A percentile compares a stretch with the other conserved stretches of the same genome.
phyloP scores from a whole-genome alignment of 2,888 invertebrate genomes.

The Chirona hameri region DNA sequence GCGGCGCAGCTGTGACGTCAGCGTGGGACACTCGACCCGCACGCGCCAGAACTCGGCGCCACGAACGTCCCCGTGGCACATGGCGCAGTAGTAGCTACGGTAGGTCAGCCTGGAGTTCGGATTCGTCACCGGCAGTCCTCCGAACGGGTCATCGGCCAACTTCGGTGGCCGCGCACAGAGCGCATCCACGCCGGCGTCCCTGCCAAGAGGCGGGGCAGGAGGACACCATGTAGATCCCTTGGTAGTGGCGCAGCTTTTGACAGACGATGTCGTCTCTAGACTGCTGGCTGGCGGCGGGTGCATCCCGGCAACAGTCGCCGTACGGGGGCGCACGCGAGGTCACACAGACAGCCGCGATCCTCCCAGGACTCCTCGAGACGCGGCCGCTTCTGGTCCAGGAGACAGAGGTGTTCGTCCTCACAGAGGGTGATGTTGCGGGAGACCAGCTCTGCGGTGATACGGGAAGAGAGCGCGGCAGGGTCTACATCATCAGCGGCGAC shows the following conservation, averaged over 20 bases:
- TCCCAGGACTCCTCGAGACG: conserved; percentile 45
- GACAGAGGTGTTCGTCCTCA: not conserved
- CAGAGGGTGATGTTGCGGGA: not conserved
- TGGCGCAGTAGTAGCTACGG: conserved; percentile 49
- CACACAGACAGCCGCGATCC: conserved; percentile 50
- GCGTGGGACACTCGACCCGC: conserved; percentile 47
- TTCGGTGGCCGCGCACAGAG: conserved; percentile 38
- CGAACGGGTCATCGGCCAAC: conserved; percentile 44
- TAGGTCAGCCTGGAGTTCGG: conserved; percentile 45
- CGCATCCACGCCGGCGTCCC: conserved; percentile 42
- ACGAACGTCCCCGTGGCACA: conserved; percentile 48
- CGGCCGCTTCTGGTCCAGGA: conserved; percentile 36
- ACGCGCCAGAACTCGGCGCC: conserved; percentile 45
- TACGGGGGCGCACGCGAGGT: conserved; percentile 48
- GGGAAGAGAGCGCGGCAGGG: not conserved
- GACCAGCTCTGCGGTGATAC: not conserved
- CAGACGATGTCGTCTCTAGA: conserved; percentile 45
- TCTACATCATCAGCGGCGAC: not conserved
- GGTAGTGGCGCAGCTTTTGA: conserved; percentile 46
- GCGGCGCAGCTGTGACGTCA: conserved; percentile 35
- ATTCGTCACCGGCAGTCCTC: conserved; percentile 46
- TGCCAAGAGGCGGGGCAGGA: conserved; percentile 49
- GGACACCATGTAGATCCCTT: conserved; percentile 49
- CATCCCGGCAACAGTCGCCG: conserved; percentile 52
- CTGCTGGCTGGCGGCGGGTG: conserved; percentile 43